Evolutionary conservation across 2,888 invertebrate genomes (phyloP).

Genomic region (Mythimna pallens): DNA sequence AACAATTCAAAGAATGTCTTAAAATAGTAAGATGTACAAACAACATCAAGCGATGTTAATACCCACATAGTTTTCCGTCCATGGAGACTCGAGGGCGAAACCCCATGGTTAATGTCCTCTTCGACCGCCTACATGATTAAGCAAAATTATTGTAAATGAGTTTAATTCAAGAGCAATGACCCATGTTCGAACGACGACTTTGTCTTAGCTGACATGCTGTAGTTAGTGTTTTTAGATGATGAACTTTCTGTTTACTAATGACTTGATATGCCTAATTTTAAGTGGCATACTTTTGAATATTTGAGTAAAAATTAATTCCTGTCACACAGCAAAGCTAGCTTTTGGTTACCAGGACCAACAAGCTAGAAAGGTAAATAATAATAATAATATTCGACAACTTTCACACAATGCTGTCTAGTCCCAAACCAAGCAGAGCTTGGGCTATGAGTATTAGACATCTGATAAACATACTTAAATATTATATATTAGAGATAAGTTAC

Average conservation of each 20-base stretch:
- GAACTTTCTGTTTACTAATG: neutral
- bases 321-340: too few relatives aligned
- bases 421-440: too few relatives aligned
- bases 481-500: too few relatives aligned
- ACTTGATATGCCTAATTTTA: neutral
- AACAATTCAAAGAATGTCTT: constrained; percentile 1
- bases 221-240: too few relatives aligned
- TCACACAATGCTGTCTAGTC: too few relatives aligned
- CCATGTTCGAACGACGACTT: constrained; percentile 4
- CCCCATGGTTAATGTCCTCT: constrained; percentile 26
- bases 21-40: neutral
- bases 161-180: constrained; percentile 24
- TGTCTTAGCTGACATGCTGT: neutral
- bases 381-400: too few relatives aligned
- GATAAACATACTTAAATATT: too few relatives aligned
- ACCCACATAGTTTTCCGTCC: neutral
- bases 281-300: neutral
- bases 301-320: too few relatives aligned
- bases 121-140: constrained; percentile 18
- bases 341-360: too few relatives aligned
- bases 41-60: neutral
- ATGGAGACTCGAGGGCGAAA: neutral
- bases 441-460: too few relatives aligned
- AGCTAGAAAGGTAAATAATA: neutral
- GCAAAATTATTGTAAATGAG: constrained; percentile 25